These are phyloP conservation scores for Labroides dimidiatus DNA, from an alignment of 2,797 vertebrate species.

Conservation along the genomic window DNA sequence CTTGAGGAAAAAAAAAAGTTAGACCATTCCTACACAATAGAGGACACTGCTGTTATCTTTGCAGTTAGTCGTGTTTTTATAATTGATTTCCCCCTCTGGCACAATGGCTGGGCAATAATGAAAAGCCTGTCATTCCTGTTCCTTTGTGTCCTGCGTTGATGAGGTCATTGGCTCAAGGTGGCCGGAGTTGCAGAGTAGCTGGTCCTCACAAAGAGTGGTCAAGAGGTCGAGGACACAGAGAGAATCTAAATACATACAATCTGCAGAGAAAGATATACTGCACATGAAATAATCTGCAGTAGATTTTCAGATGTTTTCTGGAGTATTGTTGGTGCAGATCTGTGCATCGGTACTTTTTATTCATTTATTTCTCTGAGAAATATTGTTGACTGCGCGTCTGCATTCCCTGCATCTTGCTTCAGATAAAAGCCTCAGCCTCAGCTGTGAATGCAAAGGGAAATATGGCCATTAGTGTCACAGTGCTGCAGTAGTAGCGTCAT, in stretches of 20 bases:
- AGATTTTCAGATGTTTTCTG: background rate
- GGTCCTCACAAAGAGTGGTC: conserved; percentile 47
- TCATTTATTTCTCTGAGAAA: conserved; percentile 2
- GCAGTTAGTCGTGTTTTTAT: conserved; percentile 87
- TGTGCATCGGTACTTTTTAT: background rate
- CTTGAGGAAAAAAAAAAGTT: conserved; percentile 77
- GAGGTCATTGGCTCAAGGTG: conserved; percentile 83
- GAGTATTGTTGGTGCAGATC: conserved; percentile 3
- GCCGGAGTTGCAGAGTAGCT: conserved; percentile 33
- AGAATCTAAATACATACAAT: conserved; percentile 42
- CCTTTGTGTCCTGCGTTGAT: conserved; percentile 84
- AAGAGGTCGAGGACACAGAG: conserved; percentile 60
- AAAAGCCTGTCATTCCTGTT: conserved; percentile 83
- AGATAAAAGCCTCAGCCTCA: conserved; percentile 1
- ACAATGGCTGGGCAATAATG: conserved; percentile 83
- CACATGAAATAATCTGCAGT: conserved; percentile 25
- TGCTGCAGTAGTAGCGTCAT: conserved; percentile 15
- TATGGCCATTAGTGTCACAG: conserved; percentile 11
- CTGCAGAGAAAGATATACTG: conserved; percentile 24
- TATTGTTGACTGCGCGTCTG: background rate
- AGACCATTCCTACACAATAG: conserved; percentile 76
- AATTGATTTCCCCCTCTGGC: conserved; percentile 84
- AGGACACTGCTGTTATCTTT: conserved; percentile 83
- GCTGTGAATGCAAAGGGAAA: conserved; percentile 11
- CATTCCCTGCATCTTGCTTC: conserved; percentile 10